Evolutionary conservation across 2,113 vertebrate species (phyloP).

Genomic region (Ia io): DNA sequence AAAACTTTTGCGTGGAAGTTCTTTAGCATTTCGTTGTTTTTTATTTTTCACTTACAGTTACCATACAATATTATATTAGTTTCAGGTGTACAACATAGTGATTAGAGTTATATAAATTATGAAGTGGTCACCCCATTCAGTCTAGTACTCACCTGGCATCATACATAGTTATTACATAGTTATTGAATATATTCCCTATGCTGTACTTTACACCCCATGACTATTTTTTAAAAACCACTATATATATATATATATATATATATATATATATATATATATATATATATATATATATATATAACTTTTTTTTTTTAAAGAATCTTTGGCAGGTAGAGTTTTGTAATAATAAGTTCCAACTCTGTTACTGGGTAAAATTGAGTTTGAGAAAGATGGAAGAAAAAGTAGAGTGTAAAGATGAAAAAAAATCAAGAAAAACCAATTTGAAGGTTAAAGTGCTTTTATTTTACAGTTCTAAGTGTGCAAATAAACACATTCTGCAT

Average conservation of each 20-base stretch:
- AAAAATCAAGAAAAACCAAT: neutral
- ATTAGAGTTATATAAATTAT: neutral
- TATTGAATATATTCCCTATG: neutral
- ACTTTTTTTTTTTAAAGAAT: neutral
- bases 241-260: too few species aligned
- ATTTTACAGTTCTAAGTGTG: neutral
- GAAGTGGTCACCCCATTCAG: neutral
- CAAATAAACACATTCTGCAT: neutral
- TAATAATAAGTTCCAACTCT: neutral
- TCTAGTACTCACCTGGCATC: neutral
- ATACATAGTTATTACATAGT: neutral
- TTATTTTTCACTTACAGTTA: neutral
- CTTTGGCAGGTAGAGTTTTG: neutral
- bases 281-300: too few species aligned
- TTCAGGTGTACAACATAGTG: neutral
- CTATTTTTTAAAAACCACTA: neutral
- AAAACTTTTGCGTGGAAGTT: neutral
- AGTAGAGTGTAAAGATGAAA: neutral
- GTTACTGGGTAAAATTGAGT: neutral
- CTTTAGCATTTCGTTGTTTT: neutral
- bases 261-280: too few species aligned
- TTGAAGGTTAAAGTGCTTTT: slow-evolving; percentile 16
- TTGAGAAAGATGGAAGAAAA: neutral
- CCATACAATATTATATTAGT: neutral
- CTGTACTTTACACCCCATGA: neutral